Percentiles rank a stretch among this genome's conserved stretches.
phyloP scores from a whole-genome alignment of 2,888 invertebrate genomes.

The Eledone cirrhosa region DNA sequence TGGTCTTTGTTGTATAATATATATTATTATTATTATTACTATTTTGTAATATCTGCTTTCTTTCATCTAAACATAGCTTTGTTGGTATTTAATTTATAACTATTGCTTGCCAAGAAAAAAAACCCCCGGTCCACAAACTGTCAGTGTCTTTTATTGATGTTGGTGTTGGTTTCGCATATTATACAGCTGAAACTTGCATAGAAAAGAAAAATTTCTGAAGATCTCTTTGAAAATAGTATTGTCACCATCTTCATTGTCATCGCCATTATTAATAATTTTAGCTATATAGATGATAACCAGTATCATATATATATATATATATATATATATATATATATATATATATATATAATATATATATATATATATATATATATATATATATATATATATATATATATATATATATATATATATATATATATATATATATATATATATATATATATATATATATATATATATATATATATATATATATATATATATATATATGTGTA shows the following conservation, averaged over 20 bases:
- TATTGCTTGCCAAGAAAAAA: conserved; percentile 12
- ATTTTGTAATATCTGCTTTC: too few relatives aligned
- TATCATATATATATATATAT: not conserved
- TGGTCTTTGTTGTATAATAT: too few relatives aligned
- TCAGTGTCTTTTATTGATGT: too few relatives aligned
- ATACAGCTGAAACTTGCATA: conserved; percentile 22
- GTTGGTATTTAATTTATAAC: too few relatives aligned
- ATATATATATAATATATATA: not conserved
- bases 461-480: not conserved
- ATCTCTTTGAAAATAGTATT: not conserved
- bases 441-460: not conserved
- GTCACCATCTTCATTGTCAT: too few relatives aligned
- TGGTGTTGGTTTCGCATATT: not conserved
- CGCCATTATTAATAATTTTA: too few relatives aligned
- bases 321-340: not conserved
- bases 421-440: conserved; percentile 8
- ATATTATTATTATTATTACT: too few relatives aligned
- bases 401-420: not conserved
- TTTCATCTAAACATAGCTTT: too few relatives aligned
- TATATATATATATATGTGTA: too few relatives aligned
- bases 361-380: not conserved
- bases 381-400: conserved; percentile 8
- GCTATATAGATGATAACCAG: too few relatives aligned
- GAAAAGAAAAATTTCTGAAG: not conserved
- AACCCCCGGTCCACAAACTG: not conserved